Conservation (phyloP, 2,113 vertebrate genomes). For the Aspiorhynchus laticeps region DNA sequence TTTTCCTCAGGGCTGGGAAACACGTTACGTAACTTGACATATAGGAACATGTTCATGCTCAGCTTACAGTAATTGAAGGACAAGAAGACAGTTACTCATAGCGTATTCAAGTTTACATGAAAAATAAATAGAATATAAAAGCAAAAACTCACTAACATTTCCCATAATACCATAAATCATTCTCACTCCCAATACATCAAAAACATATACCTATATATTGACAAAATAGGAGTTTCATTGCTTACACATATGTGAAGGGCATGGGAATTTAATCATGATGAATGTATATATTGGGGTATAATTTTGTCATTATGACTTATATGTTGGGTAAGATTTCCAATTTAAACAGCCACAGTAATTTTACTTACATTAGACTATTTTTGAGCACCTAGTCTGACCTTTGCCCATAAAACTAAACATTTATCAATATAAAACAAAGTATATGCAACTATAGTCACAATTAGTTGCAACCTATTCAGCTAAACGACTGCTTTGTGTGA, state of each 20-base stretch:
- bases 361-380: not conserved
- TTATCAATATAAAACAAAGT: not conserved
- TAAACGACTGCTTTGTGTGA: not conserved
- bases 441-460: not conserved
- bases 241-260: not conserved
- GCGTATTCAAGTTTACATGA: not conserved
- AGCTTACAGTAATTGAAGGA: not conserved
- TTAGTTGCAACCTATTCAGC: not conserved
- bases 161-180: not conserved
- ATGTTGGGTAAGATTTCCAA: not conserved
- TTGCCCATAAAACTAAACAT: not conserved
- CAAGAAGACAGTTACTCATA: not conserved
- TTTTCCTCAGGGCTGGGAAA: conserved; percentile 12
- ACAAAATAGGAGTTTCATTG: not conserved
- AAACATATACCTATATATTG: not conserved
- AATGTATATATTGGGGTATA: not conserved
- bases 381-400: not conserved
- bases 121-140: not conserved
- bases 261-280: not conserved
- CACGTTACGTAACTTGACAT: not conserved
- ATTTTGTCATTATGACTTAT: not conserved
- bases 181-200: not conserved
- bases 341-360: not conserved
- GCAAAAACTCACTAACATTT: not conserved
- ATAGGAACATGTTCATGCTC: not conserved